These are phyloP conservation scores for Mycalesis mineus DNA, from an alignment of 2,888 invertebrate genomes.

Conservation along the genomic window DNA sequence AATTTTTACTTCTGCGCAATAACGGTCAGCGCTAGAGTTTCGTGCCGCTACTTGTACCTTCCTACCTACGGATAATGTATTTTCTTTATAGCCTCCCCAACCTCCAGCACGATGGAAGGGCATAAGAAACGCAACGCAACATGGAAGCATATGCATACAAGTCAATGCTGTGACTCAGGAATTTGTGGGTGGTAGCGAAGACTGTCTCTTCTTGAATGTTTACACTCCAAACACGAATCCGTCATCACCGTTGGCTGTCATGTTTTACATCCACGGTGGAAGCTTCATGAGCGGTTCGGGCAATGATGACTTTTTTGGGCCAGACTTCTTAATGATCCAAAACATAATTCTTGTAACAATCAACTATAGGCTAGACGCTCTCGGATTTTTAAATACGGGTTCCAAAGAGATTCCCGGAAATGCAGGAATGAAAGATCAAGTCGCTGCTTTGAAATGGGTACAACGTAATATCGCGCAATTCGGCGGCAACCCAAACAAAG, in stretches of 20 bases:
- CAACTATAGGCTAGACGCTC: conserved; percentile 58
- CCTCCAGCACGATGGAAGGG: conserved; percentile 48
- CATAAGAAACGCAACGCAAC: conserved; percentile 43
- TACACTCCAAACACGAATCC: conserved; percentile 45
- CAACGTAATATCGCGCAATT: conserved; percentile 55
- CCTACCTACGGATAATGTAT: too few relatives aligned
- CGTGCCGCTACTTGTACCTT: too few relatives aligned
- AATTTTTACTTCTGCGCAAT: too few relatives aligned
- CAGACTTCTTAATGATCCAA: conserved; percentile 54
- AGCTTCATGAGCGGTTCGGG: conserved; percentile 52
- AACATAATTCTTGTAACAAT: conserved; percentile 58
- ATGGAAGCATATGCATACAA: conserved; percentile 45
- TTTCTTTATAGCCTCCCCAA: conserved; percentile 43
- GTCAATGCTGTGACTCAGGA: conserved; percentile 36
- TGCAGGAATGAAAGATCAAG: conserved; percentile 70
- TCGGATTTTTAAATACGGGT: conserved; percentile 59
- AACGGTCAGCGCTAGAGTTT: too few relatives aligned
- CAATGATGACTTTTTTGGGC: conserved; percentile 52
- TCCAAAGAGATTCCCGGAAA: conserved; percentile 64
- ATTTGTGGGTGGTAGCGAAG: conserved; percentile 40
- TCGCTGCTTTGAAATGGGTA: conserved; percentile 60
- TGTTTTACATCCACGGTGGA: conserved; percentile 54
- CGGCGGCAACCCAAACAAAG: conserved; percentile 60
- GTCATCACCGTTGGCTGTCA: conserved; percentile 39
- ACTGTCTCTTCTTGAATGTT: conserved; percentile 55